Evolutionary conservation across 1,140 invertebrate species (phyloP).

Genomic region (Schlechtendalia chinensis): DNA sequence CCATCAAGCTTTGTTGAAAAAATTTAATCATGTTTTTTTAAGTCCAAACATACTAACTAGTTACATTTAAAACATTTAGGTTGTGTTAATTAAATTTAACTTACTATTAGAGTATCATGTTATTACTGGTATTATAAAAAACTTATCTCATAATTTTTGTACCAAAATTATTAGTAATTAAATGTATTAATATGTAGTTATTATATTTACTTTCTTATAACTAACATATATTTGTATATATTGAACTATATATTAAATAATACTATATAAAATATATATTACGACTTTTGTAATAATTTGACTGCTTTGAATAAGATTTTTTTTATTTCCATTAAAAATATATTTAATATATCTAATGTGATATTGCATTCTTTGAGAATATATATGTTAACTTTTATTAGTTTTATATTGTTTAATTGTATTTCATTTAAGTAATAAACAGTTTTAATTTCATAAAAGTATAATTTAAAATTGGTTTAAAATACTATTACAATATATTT

Average conservation of each 20-base stretch:
- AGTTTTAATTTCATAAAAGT: background rate
- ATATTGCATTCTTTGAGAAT: background rate
- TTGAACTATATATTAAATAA: too few relatives aligned
- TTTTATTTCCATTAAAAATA: background rate
- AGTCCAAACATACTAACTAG: background rate
- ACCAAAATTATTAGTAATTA: slow-evolving; percentile 8
- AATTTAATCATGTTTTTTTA: slow-evolving; percentile 58
- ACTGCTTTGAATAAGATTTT: slow-evolving; percentile 24
- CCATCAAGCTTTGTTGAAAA: slow-evolving; percentile 89
- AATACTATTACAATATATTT: background rate
- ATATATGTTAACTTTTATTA: background rate
- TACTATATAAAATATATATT: slow-evolving; percentile 15
- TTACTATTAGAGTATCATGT: slow-evolving; percentile 6
- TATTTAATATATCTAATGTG: slow-evolving; percentile 25
- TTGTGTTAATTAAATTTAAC: slow-evolving; percentile 14
- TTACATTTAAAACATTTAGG: background rate
- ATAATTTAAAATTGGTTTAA: background rate
- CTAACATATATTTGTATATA: too few relatives aligned
- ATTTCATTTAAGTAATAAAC: background rate
- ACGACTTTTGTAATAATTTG: slow-evolving; percentile 12
- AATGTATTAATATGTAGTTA: background rate
- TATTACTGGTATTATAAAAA: background rate
- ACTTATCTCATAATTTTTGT: slow-evolving; percentile 14
- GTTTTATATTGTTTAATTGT: background rate
- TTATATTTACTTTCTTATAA: background rate